Evolutionary conservation across 2,888 invertebrate species (phyloP), one percentile per base, ranked within the genome.

Genomic region (Branchellion lobata): DNA sequence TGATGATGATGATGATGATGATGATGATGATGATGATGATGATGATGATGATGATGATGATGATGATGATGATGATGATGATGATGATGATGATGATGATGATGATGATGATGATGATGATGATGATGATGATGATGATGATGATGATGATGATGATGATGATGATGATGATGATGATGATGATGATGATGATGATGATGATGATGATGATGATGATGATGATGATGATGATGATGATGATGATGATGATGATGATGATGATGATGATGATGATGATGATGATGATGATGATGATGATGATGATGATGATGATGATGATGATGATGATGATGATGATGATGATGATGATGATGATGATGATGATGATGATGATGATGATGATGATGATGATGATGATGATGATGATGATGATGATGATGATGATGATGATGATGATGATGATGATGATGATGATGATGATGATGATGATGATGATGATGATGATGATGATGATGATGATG

Each of bases 51-150:
- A 75, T 53, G 75, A 75, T 75, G 75, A 51, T 47, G 75, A 75
- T 47, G 75, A 75, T 75, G 75, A 75, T 53, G 75, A 75, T 75
- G 75, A 24, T 2, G 53, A 75, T 51, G 57, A 71, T 71, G 71
- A 71, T 8, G 8, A 27, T 75, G 75, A 24, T 31, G 75, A 11
- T 51, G 27, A 21, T 57, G 75, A 53, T 1, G 75, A 40, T 53
- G 53, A 53, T 40, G 40, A 40, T 40, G 40, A 40, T 40, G 14
- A 40, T 14, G 40, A 40, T 40, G 40, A 40, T 40, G 14, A 40
- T 40, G 40, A 40, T 40, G 14, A 40, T 14, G 40, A 40, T 40
- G 40, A 40, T 40, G 14, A 40, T 40, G 40, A 40, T 40, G 40
- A 40, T 40, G 40, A 40, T 40, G 40, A 40, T 8, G 40, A 40